Evolutionary conservation across 2,113 vertebrate genomes (phyloP).

Genomic region (Prionailurus bengalensis): DNA sequence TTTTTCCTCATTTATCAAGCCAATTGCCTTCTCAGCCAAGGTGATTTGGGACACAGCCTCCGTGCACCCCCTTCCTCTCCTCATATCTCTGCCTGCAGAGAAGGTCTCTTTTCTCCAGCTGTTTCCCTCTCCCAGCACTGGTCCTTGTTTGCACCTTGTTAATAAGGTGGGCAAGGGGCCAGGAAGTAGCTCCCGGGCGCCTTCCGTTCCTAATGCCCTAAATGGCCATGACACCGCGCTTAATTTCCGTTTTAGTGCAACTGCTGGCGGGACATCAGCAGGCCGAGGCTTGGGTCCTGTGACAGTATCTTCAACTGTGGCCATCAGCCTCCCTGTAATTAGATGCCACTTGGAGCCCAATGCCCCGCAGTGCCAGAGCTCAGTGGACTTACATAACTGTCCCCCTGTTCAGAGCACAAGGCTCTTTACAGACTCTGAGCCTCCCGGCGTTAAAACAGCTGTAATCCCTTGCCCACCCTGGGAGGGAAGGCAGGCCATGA

Average conservation of each 20-base stretch:
- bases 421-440: conserved; percentile 64
- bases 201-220: conserved; percentile 73
- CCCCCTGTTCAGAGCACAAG: conserved; percentile 53
- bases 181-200: conserved; percentile 44
- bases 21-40: conserved; percentile 75
- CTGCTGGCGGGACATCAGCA: conserved; percentile 71
- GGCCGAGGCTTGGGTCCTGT: conserved; percentile 78
- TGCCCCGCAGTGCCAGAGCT: conserved; percentile 2
- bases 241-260: conserved; percentile 80
- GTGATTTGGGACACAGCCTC: conserved; percentile 57
- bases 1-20: conserved; percentile 73
- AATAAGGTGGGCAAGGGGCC: conserved; percentile 78
- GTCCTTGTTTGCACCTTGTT: conserved; percentile 65
- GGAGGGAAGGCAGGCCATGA: conserved; percentile 64
- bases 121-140: not conserved
- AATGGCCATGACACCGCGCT: conserved; percentile 65
- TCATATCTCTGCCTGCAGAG: conserved; percentile 47
- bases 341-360: conserved; percentile 75
- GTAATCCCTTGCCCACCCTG: conserved; percentile 68
- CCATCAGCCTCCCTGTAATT: conserved; percentile 83
- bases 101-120: conserved; percentile 59
- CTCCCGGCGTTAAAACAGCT: conserved; percentile 63
- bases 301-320: conserved; percentile 77
- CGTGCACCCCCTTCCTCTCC: conserved; percentile 48
- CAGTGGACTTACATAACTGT: conserved; percentile 53